These are phyloP conservation scores for Hypotaenidia okinawae DNA, from an alignment of 2,797 vertebrate species.

Conservation along the genomic window DNA sequence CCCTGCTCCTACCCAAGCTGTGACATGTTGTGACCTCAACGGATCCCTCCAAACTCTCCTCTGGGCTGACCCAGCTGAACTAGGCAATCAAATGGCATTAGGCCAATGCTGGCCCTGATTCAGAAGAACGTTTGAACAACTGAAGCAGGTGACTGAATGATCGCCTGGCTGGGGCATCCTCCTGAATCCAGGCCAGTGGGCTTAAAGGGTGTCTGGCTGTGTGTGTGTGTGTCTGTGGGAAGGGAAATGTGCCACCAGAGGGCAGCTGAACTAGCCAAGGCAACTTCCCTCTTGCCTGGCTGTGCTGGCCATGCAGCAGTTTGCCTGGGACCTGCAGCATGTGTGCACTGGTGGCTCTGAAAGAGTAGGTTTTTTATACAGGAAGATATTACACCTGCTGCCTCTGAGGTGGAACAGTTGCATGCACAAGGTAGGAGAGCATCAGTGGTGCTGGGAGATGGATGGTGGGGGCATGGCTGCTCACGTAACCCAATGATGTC, in stretches of 20 bases:
- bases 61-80: accelerated
- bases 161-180: background rate
- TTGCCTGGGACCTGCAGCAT: background rate
- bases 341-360: background rate
- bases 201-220: background rate
- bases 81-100: background rate
- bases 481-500: background rate
- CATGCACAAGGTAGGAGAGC: background rate
- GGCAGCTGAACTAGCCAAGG: background rate
- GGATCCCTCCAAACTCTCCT: background rate
- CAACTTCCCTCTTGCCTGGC: background rate
- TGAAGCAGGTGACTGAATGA: background rate
- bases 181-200: background rate
- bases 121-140: background rate
- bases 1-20: background rate
- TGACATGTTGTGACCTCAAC: accelerated
- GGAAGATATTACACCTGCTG: background rate
- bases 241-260: background rate
- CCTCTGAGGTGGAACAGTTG: background rate
- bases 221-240: background rate
- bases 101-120: background rate
- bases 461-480: background rate
- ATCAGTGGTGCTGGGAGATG: background rate
- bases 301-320: background rate
- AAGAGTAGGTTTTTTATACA: background rate